Base-by-base conservation (phyloP, 2,797 vertebrate species). In the Phylloscopus collybita region DNA sequence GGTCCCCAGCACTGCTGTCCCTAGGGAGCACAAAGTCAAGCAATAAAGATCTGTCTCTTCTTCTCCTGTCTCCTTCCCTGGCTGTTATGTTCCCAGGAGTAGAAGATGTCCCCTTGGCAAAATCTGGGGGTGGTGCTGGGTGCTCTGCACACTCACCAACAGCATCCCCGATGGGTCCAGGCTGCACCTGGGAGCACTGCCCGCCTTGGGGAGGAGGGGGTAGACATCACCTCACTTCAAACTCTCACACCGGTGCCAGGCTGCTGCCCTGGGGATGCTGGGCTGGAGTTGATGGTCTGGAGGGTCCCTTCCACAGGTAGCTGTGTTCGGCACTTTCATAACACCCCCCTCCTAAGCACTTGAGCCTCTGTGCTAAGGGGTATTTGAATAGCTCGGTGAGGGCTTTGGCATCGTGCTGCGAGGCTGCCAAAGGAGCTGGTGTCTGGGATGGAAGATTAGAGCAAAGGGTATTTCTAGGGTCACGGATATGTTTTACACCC, bases 151-250 rank as follows among this genome's bases (percentile, higher is more conserved):
- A 9, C 16, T 85, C 51, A 11, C 32, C 42, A 40, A 1, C 15
- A 61, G 51, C 42, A 10, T 4, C 73, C 38, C 23, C 56, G 71
- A 3, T 15, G 16, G 32, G 61, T 32, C 59, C 54, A 45, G 49
- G 32, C 27, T 13, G 11, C 9, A 6, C 1, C 16, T 4, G 11
- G 56, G 45, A 66, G 56, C 0, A 0, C 23, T 64, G 69, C 72
- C 32, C 34, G 62, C 18, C 53, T 78, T 3, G 13, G 61, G 32
- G 11, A 49, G 66, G 40, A 81, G 22, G 8, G n/a, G 7, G 5
- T 1, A 16, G 22, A 29, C 17, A 32, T n/a, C 1, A 2, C 13
- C n/a, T 14, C 7, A 1, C 34, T 59, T 61, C 19, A 38, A 56
- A 67, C 5, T 16, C 53, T 64, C 6, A 2, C 38, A 7, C 5